Base-by-base conservation (phyloP, 1,140 invertebrate species). In the Holotrichia oblita region DNA sequence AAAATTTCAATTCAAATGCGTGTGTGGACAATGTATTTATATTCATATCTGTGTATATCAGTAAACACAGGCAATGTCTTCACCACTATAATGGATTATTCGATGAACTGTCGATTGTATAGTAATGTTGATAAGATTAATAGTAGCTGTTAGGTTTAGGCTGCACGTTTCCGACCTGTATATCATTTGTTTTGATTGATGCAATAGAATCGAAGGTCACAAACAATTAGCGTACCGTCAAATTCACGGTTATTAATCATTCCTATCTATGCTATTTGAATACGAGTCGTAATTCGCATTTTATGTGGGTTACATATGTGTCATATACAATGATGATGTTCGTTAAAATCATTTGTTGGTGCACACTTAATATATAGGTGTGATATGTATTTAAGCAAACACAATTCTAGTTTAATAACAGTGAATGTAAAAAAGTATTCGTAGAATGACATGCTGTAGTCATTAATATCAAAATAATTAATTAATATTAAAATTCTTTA, bases 181-280 rank as follows among this genome's bases (percentile, higher is more conserved):
- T 14, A 69, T 24, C 12, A 69, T 69, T 69, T 69, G 61, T 69
- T 69, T 9, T 69, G 61, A 69, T 69, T 69, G 61, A 69, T 69
- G 61, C 27, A 69, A 69, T 34, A 34, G 20, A 69, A 69, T 34
- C 61, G 61, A 69, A 69, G 22, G 61, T 69, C 61, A 69, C 61
- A 69, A 69, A 69, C 61, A 55, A 55, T 55, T 55, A 55, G 48
- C 48, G n/a, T 55, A 7, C 48, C 48, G n/a, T 55, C 48, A n/a
- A 17, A 55, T 55, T 55, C 48, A n/a, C 6, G 17, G 48, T 17
- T n/a, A 55, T 55, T 55, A 55, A 55, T 55, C 48, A 55, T n/a
- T 17, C 48, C 17, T 55, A 14, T 55, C 48, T 17, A 17, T 55
- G 14, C 12, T 55, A 55, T 55, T 17, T n/a, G 48, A 55, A 55